phyloP scores from a whole-genome alignment of 2,113 vertebrate genomes.

The Tichodroma muraria region DNA sequence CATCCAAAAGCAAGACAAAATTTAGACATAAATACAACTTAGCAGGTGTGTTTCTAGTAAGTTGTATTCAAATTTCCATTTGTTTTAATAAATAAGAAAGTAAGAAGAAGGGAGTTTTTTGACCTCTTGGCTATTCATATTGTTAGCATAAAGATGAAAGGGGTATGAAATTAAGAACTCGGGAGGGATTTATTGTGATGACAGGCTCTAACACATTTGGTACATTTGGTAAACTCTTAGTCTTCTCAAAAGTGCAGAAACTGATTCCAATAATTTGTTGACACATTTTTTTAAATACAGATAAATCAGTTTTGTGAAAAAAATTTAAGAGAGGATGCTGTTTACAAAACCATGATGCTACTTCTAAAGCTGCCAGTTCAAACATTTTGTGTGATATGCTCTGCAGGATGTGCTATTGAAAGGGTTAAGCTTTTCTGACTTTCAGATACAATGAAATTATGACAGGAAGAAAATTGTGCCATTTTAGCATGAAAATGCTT shows the following conservation, averaged over 20 bases:
- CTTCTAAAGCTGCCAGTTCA: conserved; percentile 48
- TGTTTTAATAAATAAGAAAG: conserved; percentile 43
- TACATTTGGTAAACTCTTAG: conserved; percentile 45
- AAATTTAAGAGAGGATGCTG: conserved; percentile 50
- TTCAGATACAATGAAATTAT: conserved; percentile 86
- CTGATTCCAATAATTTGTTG: conserved; percentile 66
- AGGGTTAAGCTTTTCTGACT: conserved; percentile 84
- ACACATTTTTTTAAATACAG: conserved; percentile 9
- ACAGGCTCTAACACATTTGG: conserved; percentile 19
- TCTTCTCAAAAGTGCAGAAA: conserved; percentile 48
- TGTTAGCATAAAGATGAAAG: conserved; percentile 24
- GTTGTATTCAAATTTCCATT: neutral
- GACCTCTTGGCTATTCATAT: conserved; percentile 38
- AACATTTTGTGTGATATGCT: conserved; percentile 11
- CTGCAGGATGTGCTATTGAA: conserved; percentile 60
- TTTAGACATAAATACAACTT: neutral
- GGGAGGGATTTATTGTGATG: conserved; percentile 41
- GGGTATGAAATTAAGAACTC: conserved; percentile 62
- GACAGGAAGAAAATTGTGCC: conserved; percentile 88
- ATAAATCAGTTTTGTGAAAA: conserved; percentile 57
- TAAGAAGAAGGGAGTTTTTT: conserved; percentile 31
- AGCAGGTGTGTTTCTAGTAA: neutral
- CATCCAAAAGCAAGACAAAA: neutral
- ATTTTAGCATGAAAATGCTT: conserved; percentile 89
- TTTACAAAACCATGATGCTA: conserved; percentile 54